Percentiles rank a stretch among this genome's conserved stretches.
Evolutionary conservation across 2,797 vertebrate species (phyloP).

Genomic region (Thamnophis elegans): DNA sequence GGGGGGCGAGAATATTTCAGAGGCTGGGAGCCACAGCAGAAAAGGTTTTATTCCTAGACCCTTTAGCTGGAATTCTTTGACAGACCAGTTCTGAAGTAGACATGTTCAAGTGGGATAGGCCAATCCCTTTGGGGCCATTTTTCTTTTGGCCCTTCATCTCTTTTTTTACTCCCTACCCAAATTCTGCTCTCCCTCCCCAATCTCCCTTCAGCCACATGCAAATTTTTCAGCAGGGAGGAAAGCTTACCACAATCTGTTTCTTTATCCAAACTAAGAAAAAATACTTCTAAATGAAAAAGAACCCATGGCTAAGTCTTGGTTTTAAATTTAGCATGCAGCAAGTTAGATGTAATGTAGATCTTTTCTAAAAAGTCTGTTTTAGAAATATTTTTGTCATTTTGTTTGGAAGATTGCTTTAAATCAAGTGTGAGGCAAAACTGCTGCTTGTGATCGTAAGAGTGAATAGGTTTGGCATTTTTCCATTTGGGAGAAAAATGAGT

Average conservation of each 20-base stretch:
- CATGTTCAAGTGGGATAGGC: not conserved
- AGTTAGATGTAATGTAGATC: not conserved
- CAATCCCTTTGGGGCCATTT: too few species aligned
- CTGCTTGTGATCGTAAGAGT: not conserved
- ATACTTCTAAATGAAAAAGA: not conserved
- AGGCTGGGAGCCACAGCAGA: not conserved
- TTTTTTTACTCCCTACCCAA: not conserved
- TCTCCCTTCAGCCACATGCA: not conserved
- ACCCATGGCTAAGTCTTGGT: not conserved
- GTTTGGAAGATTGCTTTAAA: constrained; percentile 6
- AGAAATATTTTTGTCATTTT: not conserved
- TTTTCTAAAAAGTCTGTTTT: not conserved
- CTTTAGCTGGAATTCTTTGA: not conserved
- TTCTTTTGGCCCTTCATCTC: not conserved
- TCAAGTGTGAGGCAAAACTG: not conserved
- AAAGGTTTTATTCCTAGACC: not conserved
- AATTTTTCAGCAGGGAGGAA: not conserved
- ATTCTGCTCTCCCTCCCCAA: not conserved
- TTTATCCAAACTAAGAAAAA: not conserved
- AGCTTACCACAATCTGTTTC: not conserved
- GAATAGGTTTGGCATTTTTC: not conserved
- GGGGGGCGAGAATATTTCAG: too few species aligned
- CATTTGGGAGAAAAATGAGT: not conserved
- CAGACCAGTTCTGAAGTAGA: not conserved
- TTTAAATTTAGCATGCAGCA: not conserved